Evolutionary conservation across 2,797 vertebrate genomes (phyloP).

Genomic region (Cynopterus sphinx): DNA sequence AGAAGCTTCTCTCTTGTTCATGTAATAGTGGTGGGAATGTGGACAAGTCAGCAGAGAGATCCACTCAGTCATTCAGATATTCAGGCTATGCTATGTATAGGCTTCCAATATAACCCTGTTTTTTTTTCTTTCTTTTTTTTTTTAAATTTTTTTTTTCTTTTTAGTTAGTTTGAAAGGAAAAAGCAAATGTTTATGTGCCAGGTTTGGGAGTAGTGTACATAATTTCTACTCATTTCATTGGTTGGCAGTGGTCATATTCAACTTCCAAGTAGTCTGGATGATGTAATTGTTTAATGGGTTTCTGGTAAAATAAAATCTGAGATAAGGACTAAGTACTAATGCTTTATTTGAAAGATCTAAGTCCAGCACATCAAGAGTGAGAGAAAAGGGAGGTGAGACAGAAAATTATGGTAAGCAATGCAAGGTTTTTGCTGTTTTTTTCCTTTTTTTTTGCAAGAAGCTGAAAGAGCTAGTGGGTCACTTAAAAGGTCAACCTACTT

Average conservation of each 20-base stretch:
- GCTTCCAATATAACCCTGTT: not conserved
- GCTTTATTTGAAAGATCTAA: not conserved
- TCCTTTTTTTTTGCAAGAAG: not conserved
- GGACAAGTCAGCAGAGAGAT: not conserved
- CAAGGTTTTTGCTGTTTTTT: not conserved
- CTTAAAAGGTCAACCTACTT: not conserved
- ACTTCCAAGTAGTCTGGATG: not conserved
- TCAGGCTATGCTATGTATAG: not conserved
- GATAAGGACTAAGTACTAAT: not conserved
- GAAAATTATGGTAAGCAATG: not conserved
- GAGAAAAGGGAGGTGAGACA: not conserved
- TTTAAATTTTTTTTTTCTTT: not conserved
- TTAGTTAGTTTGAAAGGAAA: not conserved
- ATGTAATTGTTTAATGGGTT: not conserved
- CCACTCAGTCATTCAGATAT: not conserved
- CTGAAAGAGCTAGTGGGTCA: not conserved
- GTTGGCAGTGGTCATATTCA: not conserved
- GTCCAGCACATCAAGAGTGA: not conserved
- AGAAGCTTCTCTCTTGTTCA: not conserved
- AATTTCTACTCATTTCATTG: not conserved
- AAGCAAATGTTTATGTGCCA: not conserved
- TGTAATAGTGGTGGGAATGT: not conserved
- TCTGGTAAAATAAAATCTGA: not conserved
- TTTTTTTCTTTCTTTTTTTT: not conserved
- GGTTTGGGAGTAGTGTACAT: not conserved